Base-by-base conservation (phyloP, 1,140 invertebrate species). In the Battus philenor region DNA sequence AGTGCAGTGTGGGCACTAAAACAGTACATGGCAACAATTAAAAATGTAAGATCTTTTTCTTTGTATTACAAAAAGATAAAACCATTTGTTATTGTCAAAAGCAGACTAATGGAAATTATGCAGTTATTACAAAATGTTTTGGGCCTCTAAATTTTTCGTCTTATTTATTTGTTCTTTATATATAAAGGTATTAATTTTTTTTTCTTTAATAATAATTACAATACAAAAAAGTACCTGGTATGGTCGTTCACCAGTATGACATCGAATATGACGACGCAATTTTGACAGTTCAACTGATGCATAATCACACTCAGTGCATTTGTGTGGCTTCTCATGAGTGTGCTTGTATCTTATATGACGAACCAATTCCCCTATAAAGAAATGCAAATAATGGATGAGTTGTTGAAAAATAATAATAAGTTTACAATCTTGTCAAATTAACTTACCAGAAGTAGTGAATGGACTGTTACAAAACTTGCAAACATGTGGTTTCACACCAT, bases 271-370 rank as follows among this genome's bases (percentile, higher is more conserved):
- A 27, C 97, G 87, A 44, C 97, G 95, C 17, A 98, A 74, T 87
- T 98, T 98, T 31, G 95, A 97, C 34, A 98, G 78, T 81, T 98
- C 97, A 0, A 98, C 97, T 50, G 95, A 96, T 0, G 96, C 95
- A 82, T 98, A 98, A 77, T 97, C 95, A 86, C 97, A 98, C 68
- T 97, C 95, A 0, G 93, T 90, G 79, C 97, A 98, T 78, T 95
- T 95, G 71, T 98, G 97, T 0, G 96, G 96, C 76, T 97, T 98
- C 83, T 98, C 96, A 76, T 97, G 95, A 0, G 97, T 98, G 72
- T 98, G 97, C 47, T 92, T 90, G 71, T 97, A 97, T 1, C 96
- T 89, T 2, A 98, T 94, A 74, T 99, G 97, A 17, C 97, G 89
- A 0, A 98, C 94, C 36, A 98, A 87, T 86, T 98, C 97, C 50